Conservation (phyloP, 2,888 invertebrate species). For the Unio pictorum region DNA sequence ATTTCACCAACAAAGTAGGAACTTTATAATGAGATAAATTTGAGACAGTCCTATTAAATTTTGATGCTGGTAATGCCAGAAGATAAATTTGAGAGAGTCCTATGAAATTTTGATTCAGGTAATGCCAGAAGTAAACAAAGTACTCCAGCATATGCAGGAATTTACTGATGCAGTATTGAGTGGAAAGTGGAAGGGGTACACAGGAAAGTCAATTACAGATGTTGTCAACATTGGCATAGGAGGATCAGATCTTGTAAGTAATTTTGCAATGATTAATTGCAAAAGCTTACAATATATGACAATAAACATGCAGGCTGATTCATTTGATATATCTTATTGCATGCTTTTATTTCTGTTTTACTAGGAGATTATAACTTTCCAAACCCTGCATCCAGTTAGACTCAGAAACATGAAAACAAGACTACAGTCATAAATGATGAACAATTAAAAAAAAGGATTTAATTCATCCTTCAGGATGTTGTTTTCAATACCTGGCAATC, state of each 20-base stretch:
- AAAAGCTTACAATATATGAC: background rate
- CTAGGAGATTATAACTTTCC: no score
- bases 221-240: conserved; percentile 99
- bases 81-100: conserved; percentile 63
- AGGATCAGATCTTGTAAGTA: conserved; percentile 90
- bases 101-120: conserved; percentile 66
- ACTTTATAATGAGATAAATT: no score
- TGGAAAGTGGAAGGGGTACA: conserved; percentile 81
- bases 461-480: no score
- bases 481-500: no score
- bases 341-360: background rate
- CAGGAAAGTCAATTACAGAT: conserved; percentile 95
- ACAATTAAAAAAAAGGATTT: no score
- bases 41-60: background rate
- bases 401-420: no score
- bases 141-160: conserved; percentile 93
- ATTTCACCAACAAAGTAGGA: no score
- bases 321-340: background rate
- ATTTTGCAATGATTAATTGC: background rate
- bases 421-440: no score
- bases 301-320: background rate
- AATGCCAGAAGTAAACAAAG: conserved; percentile 92
- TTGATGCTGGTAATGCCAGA: conserved; percentile 81
- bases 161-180: conserved; percentile 84
- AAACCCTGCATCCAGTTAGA: no score